Percentiles rank a stretch among this genome's conserved stretches.
phyloP scores from a whole-genome alignment of 2,113 vertebrate genomes.

The Lamprologus ornatipinnis region DNA sequence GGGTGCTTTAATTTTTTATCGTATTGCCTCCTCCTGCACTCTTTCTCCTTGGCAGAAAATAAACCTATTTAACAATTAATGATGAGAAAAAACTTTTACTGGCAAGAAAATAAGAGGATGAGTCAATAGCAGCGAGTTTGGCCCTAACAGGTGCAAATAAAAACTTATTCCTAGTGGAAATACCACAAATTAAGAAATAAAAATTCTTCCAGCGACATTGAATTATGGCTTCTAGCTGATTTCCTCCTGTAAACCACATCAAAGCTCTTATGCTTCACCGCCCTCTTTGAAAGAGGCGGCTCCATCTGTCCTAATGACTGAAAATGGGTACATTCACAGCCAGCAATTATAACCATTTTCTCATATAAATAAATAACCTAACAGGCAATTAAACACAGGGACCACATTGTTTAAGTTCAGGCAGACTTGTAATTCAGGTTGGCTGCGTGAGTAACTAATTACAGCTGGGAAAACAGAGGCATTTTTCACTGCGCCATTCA shows the following conservation, averaged over 20 bases:
- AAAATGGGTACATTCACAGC: not conserved
- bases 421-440: not conserved
- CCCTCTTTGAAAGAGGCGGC: not conserved
- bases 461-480: not conserved
- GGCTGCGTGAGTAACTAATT: not conserved
- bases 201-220: not conserved
- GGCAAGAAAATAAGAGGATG: not conserved
- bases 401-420: not conserved
- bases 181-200: not conserved
- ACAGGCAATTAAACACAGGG: not conserved
- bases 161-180: not conserved
- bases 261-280: not conserved
- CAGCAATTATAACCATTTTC: not conserved
- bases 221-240: not conserved
- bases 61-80: not conserved
- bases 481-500: not conserved
- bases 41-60: not conserved
- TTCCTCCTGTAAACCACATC: not conserved
- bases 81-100: not conserved
- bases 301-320: not conserved
- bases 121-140: not conserved
- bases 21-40: not conserved
- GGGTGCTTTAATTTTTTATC: not conserved
- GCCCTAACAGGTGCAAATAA: accelerated
- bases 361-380: not conserved